phyloP scores from a whole-genome alignment of 2,888 invertebrate species.

The Rotaria socialis region DNA sequence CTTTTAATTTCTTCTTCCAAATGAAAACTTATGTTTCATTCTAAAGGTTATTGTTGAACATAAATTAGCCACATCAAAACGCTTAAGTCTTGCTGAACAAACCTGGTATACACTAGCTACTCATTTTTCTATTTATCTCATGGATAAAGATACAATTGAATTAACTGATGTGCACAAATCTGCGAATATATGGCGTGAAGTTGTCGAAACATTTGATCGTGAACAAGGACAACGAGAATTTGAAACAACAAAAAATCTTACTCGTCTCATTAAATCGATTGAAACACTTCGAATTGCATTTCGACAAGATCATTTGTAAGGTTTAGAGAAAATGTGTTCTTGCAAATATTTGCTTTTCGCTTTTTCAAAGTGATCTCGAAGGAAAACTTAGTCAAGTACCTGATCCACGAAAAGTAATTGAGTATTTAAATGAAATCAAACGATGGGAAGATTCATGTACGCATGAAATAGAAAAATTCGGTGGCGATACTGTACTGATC shows the following conservation, averaged over 20 bases:
- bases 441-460: constrained; percentile 48
- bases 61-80: constrained; percentile 55
- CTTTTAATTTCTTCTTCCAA: too few relatives aligned
- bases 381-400: constrained; percentile 35
- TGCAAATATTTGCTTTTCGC: too few relatives aligned
- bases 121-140: constrained; percentile 58
- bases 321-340: neutral
- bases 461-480: constrained; percentile 55
- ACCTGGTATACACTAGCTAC: constrained; percentile 57
- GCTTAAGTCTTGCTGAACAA: constrained; percentile 57
- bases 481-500: constrained; percentile 47
- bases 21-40: too few relatives aligned
- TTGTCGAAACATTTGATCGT: constrained; percentile 54
- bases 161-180: constrained; percentile 47
- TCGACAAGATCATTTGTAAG: constrained; percentile 54
- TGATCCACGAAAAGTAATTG: constrained; percentile 35
- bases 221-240: constrained; percentile 52
- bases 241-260: constrained; percentile 52
- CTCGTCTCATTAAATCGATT: constrained; percentile 50
- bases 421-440: constrained; percentile 16
- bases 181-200: constrained; percentile 51
- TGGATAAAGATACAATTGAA: constrained; percentile 56
- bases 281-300: constrained; percentile 51
- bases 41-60: constrained; percentile 57
- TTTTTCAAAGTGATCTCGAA: constrained; percentile 32